Evolutionary conservation across 2,113 vertebrate genomes (phyloP).

Genomic region (Chaetorhynchus papuensis): DNA sequence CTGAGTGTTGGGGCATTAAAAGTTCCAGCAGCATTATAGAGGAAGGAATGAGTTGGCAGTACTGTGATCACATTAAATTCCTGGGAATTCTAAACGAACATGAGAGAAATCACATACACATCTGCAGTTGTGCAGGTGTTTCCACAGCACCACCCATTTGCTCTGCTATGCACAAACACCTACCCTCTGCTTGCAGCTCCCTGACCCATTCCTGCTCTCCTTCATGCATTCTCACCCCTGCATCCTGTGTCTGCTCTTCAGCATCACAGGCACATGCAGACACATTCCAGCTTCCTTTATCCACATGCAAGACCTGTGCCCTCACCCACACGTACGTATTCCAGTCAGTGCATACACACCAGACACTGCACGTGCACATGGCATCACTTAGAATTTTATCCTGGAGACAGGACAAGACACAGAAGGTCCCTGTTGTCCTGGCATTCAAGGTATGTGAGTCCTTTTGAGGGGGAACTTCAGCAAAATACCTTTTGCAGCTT

Average conservation of each 20-base stretch:
- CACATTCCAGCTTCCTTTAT: neutral
- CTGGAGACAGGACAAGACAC: neutral
- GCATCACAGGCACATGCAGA: neutral
- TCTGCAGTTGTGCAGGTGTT: neutral
- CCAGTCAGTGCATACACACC: neutral
- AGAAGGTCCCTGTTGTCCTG: neutral
- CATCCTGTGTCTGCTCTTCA: neutral
- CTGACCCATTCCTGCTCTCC: neutral
- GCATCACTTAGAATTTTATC: neutral
- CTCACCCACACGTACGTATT: accelerated
- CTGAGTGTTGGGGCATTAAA: neutral
- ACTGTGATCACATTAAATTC: neutral
- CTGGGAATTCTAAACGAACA: neutral
- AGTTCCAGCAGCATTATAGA: neutral
- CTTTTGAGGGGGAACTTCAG: neutral
- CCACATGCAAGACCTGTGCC: neutral
- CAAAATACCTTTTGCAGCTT: neutral
- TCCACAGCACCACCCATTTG: neutral
- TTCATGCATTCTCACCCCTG: neutral
- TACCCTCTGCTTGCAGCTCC: neutral
- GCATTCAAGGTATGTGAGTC: neutral
- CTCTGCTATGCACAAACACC: neutral
- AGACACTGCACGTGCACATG: accelerated
- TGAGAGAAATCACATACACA: neutral
- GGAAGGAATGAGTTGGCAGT: neutral